Conservation (phyloP, 2,888 invertebrate genomes). For the Stratiomys singularior region DNA sequence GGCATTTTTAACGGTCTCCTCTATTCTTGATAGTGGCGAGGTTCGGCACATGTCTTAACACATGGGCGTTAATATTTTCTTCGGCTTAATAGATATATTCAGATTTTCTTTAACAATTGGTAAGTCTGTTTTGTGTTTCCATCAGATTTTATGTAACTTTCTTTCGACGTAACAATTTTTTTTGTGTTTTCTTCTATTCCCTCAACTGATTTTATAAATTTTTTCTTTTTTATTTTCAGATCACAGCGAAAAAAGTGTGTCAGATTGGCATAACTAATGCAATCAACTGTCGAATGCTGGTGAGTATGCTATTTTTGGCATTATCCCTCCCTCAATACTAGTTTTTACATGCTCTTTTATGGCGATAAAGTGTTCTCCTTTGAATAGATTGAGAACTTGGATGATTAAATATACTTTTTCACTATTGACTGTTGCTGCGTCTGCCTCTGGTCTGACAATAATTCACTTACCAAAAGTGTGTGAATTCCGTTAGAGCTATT, state of each 20-base stretch:
- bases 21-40: no score
- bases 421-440: no score
- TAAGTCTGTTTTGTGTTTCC: no score
- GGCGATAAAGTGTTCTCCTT: background rate
- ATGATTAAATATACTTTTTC: background rate
- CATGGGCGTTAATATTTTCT: no score
- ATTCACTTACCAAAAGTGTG: slow-evolving; percentile 4
- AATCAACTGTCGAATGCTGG: slow-evolving; percentile 42
- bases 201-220: background rate
- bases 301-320: slow-evolving; percentile 12
- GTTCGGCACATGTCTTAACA: no score
- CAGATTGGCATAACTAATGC: slow-evolving; percentile 42
- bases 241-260: slow-evolving; percentile 25
- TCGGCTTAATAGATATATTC: no score
- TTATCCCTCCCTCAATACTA: no score
- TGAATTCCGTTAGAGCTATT: slow-evolving; percentile 29
- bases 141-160: background rate
- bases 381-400: background rate
- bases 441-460: background rate
- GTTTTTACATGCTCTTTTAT: no score
- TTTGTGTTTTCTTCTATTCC: background rate
- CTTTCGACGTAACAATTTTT: background rate
- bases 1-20: no score
- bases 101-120: no score
- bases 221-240: slow-evolving; percentile 39